A percentile compares a stretch with the other conserved stretches of the same genome.
phyloP scores from a whole-genome alignment of 2,888 invertebrate species.

The Luperina nickerlii region DNA sequence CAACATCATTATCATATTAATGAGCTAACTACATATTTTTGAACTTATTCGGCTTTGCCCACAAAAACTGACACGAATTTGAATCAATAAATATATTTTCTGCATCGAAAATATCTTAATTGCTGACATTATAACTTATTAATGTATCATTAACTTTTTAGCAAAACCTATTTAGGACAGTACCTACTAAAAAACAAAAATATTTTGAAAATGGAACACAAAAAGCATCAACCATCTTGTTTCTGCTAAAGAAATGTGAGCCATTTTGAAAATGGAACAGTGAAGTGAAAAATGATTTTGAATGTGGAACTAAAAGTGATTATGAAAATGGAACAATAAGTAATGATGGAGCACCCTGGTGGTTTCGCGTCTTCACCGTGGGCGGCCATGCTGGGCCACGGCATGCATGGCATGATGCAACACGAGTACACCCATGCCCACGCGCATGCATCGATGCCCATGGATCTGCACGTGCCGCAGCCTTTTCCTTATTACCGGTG shows the following conservation, averaged over 20 bases:
- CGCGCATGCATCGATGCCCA: conserved; percentile 93
- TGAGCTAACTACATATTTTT: conserved; percentile 38
- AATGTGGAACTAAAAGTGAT: conserved; percentile 58
- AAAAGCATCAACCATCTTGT: background rate
- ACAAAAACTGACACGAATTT: conserved; percentile 35
- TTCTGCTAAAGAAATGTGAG: conserved; percentile 21
- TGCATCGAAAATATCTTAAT: conserved; percentile 39
- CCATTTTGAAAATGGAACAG: conserved; percentile 58
- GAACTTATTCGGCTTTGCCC: conserved; percentile 12
- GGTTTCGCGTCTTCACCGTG: conserved; percentile 94
- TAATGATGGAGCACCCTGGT: conserved; percentile 94
- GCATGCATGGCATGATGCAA: conserved; percentile 92
- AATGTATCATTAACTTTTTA: conserved; percentile 20
- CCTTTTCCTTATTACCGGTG: conserved; percentile 98
- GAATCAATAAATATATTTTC: conserved; percentile 44
- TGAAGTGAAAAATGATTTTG: conserved; percentile 58
- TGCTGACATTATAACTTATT: conserved; percentile 25
- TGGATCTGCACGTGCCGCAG: conserved; percentile 98
- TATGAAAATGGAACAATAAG: conserved; percentile 71
- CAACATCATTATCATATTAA: conserved; percentile 35
- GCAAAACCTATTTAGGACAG: conserved; percentile 6
- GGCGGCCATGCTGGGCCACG: conserved; percentile 94
- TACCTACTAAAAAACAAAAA: conserved; percentile 19
- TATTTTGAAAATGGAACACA: conserved; percentile 56
- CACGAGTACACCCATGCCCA: conserved; percentile 91